Base-by-base conservation (phyloP, 2,113 vertebrate genomes). In the Hemichromis elongatus region DNA sequence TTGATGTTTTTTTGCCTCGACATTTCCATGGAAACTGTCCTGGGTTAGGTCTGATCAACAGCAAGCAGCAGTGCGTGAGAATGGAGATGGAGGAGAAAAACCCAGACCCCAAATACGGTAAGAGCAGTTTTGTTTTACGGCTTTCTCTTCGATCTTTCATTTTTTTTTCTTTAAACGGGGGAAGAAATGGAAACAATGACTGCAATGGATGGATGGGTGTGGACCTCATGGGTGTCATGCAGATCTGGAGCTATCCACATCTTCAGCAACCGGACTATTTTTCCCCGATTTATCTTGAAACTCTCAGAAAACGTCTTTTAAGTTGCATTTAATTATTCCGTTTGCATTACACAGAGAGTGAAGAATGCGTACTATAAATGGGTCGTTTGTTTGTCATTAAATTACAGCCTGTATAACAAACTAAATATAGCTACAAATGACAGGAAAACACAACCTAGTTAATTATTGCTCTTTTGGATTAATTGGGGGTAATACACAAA, bases 11-110 rank as follows among this genome's bases (percentile, higher is more conserved):
- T 86, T 86, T 30, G 5, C 79, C 80, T 79, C 75, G 56, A 90
- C 73, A 94, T 93, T 92, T 94, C 93, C 86, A 94, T 92, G 93
- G 92, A 93, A 92, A 93, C 93, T 89, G 81, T 86, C 81, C 90
- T 75, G 90, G 88, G 82, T 28, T 30, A 81, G 56, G 50, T 86
- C 59, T 84, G 55, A 92, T 52, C 88, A 61, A 77, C 79, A 75
- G 68, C 63, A n/a, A 84, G 80, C 35, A 86, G 54, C 54, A 16
- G 75, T 37, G 83, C 33, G 77, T 40, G 84, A 91, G 73, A 84
- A 96, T 95, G 95, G 95, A 96, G 83, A 61, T 84, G 80, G 93
- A 95, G 56, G 94, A 94, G 35, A 96, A 95, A 90, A 94, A 91
- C 12, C 89, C 92, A 18, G 94, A 95, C 81, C 77, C 90, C 3